Evolutionary conservation across 2,888 invertebrate species (phyloP), one percentile per base, ranked within the genome.

Genomic region (Andrena praecox): DNA sequence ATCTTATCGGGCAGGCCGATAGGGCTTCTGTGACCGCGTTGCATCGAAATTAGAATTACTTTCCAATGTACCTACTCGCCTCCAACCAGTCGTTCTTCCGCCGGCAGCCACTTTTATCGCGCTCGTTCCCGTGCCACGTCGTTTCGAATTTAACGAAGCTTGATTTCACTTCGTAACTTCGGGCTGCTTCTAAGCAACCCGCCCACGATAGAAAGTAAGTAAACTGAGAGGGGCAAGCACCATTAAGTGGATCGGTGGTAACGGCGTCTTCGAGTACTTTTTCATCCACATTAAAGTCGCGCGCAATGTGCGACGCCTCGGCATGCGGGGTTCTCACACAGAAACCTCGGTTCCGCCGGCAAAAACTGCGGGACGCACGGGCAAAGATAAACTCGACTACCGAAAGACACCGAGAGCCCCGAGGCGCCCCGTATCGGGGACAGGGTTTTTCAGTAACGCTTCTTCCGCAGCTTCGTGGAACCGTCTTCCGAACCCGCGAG

Each of bases 271-370:
- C 72, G 77, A 76, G 83, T 80, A 84, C 84, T 88, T 88, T 88
- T 90, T 89, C 90, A 81, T 83, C 78, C 84, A 84, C 85, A 86
- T 79, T 86, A 86, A 77, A 85, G 78, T 68, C 81, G 82, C 82
- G 84, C 88, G 89, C 90, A 88, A 91, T 91, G 91, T 92, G 91
- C 91, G 90, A 89, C 91, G 89, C 81, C 77, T 80, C 76, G 87
- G 87, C 84, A 86, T 88, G 88, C 88, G 82, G 83, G 86, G 90
- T 92, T 93, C 92, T 92, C 92, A 92, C 92, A 92, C 89, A 85
- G 87, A 88, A 89, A 88, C 82, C 85, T 86, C 68, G 85, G 78
- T 81, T 73, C 76, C 83, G 20, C 24, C 70, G 69, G 87, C 86
- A 89, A 91, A 91, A 91, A 90, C 71, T 80, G 50, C 79, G 72